Evolutionary conservation across 1,140 invertebrate genomes (phyloP), one percentile per base, ranked within the genome.

Genomic region (Dendroctonus valens): DNA sequence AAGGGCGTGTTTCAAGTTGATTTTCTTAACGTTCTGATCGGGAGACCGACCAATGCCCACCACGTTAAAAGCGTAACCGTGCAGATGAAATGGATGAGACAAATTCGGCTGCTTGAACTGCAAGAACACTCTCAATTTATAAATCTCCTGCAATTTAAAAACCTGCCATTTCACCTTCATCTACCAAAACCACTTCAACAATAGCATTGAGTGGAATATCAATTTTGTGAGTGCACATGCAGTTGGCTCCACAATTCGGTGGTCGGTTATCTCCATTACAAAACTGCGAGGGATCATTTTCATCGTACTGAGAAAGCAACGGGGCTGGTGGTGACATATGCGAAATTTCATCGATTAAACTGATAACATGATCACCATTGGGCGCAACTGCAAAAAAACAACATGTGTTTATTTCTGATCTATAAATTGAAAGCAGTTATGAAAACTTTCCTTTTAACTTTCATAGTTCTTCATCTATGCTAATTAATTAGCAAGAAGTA

Each of bases 61-160:
- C 0, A 96, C 90, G 75, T 91, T 90, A 80, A 92, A 95, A 14
- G 90, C 83, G 73, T 93, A 91, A 58, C 93, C 93, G 81, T 95
- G 93, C 70, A 96, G 84, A 81, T 96, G 93, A 86, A 95, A 93
- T 8, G 92, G 92, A 84, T 96, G 92, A 73, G 91, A 93, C 70
- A 93, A 80, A 79, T 93, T 93, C 9, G 89, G 89, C 76, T 91
- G 90, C 88, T n/a, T 92, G 91, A 65, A 92, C 91, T 93, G 82
- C 69, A 77, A 68, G 26, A 26, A 26, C 26, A 26, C 26, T 2
- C 3, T 26, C 26, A 26, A 26, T 26, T 46, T 46, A 11, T 14
- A 46, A 46, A 46, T 2, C 3, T 2, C 4, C 44, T 14, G 12
- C 9, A 11, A 46, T 11, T 46, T 46, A 46, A 11, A 11, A 46